Evolutionary conservation across 2,888 invertebrate species (phyloP), one percentile per base, ranked within the genome.

Genomic region (Drosophila multiciliata): DNA sequence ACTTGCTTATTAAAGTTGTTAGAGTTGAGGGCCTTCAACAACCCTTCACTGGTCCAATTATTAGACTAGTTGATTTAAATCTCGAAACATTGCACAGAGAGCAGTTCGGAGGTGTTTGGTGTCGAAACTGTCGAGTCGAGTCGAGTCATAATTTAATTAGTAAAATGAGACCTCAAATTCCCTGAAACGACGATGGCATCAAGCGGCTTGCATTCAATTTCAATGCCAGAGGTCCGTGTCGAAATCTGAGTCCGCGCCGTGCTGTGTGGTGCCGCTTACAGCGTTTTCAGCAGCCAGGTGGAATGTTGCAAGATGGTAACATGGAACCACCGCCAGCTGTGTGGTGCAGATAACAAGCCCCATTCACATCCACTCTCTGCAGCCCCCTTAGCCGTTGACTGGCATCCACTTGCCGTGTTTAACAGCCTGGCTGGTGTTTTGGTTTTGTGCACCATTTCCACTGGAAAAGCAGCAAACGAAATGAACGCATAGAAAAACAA

Each of bases 141-240:
- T 72, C 61, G 67, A 57, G 58, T 63, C 84, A 90, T 87, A 90
- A 87, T 90, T 90, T 87, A 87, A 87, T 87, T 87, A 87, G 81
- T 89, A 87, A 87, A 87, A 90, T 87, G 87, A 87, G 87, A 89
- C 87, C 90, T 87, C 87, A 89, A 87, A 87, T 77, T 78, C 78
- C 52, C 70, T 66, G 80, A 63, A 67, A 71, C 66, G 78, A 73
- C 74, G 78, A 53, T 63, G 68, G 74, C 69, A 63, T 49, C 69
- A 61, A 60, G 49, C 66, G 49, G 70, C 65, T 59, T 69, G 73
- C 71, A 79, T 80, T 73, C 82, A 78, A 73, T 82, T 85, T 84
- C 73, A 85, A 83, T 82, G 73, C 68, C 71, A 78, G 68, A 36
- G 45, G 61, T 63, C 33, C 55, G 58, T 49, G 55, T 59, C 20